A percentile compares a stretch with the other conserved stretches of the same genome.
These are phyloP conservation scores for Pocillopora verrucosa DNA, from an alignment of 64 coral and sea anemone species.

Conservation along the genomic window DNA sequence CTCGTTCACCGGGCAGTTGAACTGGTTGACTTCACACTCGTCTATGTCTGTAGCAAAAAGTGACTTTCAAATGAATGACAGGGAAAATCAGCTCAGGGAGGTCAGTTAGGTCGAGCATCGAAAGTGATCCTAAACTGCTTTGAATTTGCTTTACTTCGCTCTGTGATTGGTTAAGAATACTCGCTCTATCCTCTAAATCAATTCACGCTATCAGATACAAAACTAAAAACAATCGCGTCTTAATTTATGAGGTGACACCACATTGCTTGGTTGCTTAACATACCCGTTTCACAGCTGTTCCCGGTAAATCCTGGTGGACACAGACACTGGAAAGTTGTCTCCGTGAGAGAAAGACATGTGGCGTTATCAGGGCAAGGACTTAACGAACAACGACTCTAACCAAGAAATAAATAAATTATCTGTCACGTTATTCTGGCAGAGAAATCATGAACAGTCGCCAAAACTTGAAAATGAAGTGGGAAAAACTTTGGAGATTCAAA, in stretches of 20 bases:
- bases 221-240: no score
- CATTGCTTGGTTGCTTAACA: neutral
- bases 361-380: neutral
- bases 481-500: no score
- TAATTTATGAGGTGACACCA: no score
- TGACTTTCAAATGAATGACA: neutral
- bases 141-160: no score
- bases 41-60: neutral
- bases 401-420: neutral
- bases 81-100: neutral
- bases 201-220: no score
- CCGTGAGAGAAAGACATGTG: neutral
- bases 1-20: constrained; percentile 5
- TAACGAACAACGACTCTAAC: constrained; percentile 6
- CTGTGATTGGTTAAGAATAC: no score
- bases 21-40: constrained; percentile 10
- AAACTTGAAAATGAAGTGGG: no score
- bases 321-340: neutral
- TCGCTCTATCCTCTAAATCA: no score
- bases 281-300: neutral
- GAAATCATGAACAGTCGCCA: no score
- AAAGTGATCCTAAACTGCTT: no score
- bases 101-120: no score
- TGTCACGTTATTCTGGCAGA: no score
- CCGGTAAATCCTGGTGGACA: neutral